Evolutionary conservation across 2,888 invertebrate genomes (phyloP), one percentile per base, ranked within the genome.

Genomic region (Eilema griseolum): DNA sequence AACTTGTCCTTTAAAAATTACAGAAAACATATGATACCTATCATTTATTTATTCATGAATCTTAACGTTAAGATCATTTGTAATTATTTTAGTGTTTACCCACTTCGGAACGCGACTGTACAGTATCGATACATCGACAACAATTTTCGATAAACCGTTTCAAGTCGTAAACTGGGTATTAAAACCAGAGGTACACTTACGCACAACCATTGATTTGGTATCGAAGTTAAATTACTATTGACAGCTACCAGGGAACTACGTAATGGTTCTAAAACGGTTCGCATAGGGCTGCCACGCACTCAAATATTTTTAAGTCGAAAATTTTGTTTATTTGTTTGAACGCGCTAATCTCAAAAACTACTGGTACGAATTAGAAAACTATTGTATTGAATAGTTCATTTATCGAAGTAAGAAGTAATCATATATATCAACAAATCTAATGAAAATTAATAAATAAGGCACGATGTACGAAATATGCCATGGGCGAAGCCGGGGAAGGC

Each of bases 81-180:
- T n/a, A n/a, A 4, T 10, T 52, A 10, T 52, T 20, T 10, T 2
- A 52, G 8, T 10, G 52, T 10, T 52, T 2, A 52, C 10, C 7
- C 1, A 52, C n/a, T 52, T 52, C 10, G 7, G 52, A n/a, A 1
- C 20, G 52, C 70, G 68, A 73, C 64, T 64, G 69, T 80, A 80
- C 78, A 41, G 12, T 57, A 69, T 68, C 69, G 63, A 73, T 71
- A 81, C 79, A 84, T 84, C 77, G 78, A 72, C 79, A 84, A 84
- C 80, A 83, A 85, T 86, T 86, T 83, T 83, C 88, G 86, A 86
- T 86, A 87, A 87, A 80, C 78, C 78, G 79, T 83, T 83, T 80
- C 33, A 74, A 83, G 67, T 86, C 83, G 79, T 89, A 86, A 89
- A 87, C 82, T 83, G 73, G 73, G 79, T 81, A 88, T 86, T 83